Evolutionary conservation across 2,888 invertebrate genomes (phyloP).

Genomic region (Parnassius orleans): DNA sequence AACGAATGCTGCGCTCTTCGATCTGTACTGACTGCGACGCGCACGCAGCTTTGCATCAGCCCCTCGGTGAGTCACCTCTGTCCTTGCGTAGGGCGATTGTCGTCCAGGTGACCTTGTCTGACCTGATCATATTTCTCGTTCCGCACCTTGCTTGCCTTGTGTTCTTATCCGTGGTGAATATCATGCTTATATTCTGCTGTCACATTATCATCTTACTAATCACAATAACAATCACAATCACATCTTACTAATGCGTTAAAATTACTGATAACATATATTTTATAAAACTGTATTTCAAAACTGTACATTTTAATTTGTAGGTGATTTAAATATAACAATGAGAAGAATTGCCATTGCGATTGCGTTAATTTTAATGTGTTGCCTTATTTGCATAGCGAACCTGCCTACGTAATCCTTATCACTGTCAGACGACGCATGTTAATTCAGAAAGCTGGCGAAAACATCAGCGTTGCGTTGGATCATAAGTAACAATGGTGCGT

Average conservation of each 20-base stretch:
- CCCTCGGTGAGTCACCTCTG: conserved; percentile 69
- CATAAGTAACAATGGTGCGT: conserved; percentile 36
- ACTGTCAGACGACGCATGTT: neutral
- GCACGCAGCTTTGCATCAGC: conserved; percentile 70
- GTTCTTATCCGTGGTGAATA: conserved; percentile 5
- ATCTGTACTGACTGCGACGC: conserved; percentile 76
- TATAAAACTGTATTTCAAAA: no score
- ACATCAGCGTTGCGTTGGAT: conserved; percentile 33
- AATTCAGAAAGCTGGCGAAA: conserved; percentile 45
- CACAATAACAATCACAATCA: conserved; percentile 24
- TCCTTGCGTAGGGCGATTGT: conserved; percentile 54
- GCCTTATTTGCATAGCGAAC: conserved; percentile 36
- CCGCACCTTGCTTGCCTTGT: conserved; percentile 20
- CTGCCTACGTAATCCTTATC: conserved; percentile 22
- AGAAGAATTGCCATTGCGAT: conserved; percentile 31
- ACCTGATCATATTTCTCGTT: conserved; percentile 35
- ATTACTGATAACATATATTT: neutral
- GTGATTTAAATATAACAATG: neutral
- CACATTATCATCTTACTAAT: conserved; percentile 27
- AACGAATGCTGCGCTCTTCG: conserved; percentile 80
- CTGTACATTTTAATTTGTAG: neutral
- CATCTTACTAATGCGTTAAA: conserved; percentile 26
- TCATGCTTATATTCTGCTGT: conserved; percentile 31
- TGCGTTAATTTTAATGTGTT: conserved; percentile 26
- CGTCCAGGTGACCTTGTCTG: conserved; percentile 39